A percentile compares a stretch with the other conserved stretches of the same genome.
Evolutionary conservation across 2,888 invertebrate species (phyloP).

Genomic region (Rugalucina vietnamica): DNA sequence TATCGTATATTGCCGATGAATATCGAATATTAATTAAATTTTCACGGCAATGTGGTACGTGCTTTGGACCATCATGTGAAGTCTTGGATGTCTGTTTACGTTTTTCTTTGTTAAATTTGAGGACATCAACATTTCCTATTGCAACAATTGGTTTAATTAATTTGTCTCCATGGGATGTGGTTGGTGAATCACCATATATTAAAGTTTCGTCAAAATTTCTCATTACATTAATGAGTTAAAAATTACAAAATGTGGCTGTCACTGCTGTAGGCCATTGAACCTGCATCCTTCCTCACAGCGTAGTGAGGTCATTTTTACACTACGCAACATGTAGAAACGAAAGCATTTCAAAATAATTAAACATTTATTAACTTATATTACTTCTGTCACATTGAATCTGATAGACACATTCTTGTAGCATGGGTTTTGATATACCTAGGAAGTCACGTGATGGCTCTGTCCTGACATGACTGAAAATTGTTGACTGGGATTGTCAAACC

Average conservation of each 20-base stretch:
- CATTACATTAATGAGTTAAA: neutral
- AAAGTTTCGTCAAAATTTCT: neutral
- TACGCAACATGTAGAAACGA: too few species aligned
- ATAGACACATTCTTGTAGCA: too few species aligned
- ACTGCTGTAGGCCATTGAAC: too few species aligned
- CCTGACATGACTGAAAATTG: too few species aligned
- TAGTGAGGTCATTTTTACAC: too few species aligned
- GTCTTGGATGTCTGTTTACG: neutral
- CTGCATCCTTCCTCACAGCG: too few species aligned
- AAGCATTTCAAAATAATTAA: too few species aligned
- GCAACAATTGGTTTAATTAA: neutral
- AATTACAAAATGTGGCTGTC: neutral
- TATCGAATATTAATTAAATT: slow-evolving; percentile 6
- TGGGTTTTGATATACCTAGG: too few species aligned
- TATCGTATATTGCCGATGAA: neutral
- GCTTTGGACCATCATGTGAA: neutral
- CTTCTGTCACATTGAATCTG: too few species aligned
- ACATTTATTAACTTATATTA: too few species aligned
- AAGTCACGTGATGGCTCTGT: too few species aligned
- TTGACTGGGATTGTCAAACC: too few species aligned
- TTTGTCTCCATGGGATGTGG: neutral
- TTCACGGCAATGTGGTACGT: neutral
- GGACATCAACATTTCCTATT: neutral
- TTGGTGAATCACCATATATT: neutral
- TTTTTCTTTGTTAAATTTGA: neutral